These are phyloP conservation scores for Polia nebulosa DNA, from an alignment of 2,888 invertebrate species.

Conservation along the genomic window DNA sequence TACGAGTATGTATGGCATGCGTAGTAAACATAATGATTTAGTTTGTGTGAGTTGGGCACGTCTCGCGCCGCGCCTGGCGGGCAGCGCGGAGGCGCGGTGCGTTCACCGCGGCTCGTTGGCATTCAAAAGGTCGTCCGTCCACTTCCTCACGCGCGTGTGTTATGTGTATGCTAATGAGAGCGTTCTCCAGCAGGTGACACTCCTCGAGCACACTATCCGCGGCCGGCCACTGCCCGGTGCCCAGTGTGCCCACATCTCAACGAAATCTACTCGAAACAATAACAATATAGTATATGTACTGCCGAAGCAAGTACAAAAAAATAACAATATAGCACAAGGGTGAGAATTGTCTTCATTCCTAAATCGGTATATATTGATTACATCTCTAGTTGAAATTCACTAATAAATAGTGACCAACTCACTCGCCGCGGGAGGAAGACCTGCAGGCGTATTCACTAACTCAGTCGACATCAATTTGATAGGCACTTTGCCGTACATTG, in stretches of 20 bases:
- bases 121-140: constrained; percentile 56
- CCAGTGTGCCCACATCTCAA: too few relatives aligned
- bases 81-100: background rate
- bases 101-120: constrained; percentile 40
- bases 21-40: constrained; percentile 4
- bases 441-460: too few relatives aligned
- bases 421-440: too few relatives aligned
- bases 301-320: background rate
- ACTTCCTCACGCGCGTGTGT: constrained; percentile 54
- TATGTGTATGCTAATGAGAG: constrained; percentile 44
- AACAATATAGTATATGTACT: too few relatives aligned
- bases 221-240: background rate
- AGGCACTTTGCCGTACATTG: too few relatives aligned
- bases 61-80: too few relatives aligned
- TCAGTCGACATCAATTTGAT: too few relatives aligned
- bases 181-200: constrained; percentile 34
- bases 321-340: background rate
- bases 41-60: background rate
- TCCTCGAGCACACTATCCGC: background rate
- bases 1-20: constrained; percentile 6
- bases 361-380: too few relatives aligned
- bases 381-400: too few relatives aligned
- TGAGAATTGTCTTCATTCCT: constrained; percentile 1
- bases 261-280: background rate
- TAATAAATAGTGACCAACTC: too few relatives aligned